Conservation (phyloP, 2,113 vertebrate species). For the Quiscalus mexicanus region DNA sequence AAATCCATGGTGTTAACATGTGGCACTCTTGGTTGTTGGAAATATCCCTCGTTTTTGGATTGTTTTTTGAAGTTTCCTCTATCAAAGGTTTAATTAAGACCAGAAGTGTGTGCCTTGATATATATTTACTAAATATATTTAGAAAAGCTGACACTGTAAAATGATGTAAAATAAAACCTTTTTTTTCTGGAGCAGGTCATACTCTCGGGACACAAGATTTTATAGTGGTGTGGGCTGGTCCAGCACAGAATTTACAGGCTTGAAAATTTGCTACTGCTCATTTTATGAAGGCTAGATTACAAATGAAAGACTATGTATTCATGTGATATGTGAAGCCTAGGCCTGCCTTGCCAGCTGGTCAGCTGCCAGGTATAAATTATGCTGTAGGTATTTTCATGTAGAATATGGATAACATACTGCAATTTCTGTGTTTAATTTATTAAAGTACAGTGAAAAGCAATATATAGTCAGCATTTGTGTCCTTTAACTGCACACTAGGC, state of each 20-base stretch:
- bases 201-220: background rate
- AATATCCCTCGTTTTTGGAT: background rate
- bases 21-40: background rate
- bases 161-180: background rate
- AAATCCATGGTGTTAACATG: accelerated
- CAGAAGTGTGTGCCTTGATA: background rate
- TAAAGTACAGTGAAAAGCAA: constrained; percentile 31
- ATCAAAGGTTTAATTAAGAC: background rate
- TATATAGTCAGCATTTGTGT: constrained; percentile 35
- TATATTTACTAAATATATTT: background rate
- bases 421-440: constrained; percentile 53
- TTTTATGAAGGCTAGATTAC: constrained; percentile 6
- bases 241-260: background rate
- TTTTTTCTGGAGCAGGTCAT: background rate
- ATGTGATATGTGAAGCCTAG: background rate
- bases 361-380: constrained; percentile 56
- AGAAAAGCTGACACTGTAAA: background rate
- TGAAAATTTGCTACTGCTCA: constrained; percentile 36
- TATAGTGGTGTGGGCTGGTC: background rate
- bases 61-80: background rate
- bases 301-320: background rate
- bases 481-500: constrained; percentile 39
- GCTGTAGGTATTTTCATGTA: constrained; percentile 42
- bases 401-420: constrained; percentile 54
- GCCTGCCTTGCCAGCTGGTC: constrained; percentile 53